Evolutionary conservation across 2,113 vertebrate species (phyloP).

Genomic region (Triplophysa rosa): DNA sequence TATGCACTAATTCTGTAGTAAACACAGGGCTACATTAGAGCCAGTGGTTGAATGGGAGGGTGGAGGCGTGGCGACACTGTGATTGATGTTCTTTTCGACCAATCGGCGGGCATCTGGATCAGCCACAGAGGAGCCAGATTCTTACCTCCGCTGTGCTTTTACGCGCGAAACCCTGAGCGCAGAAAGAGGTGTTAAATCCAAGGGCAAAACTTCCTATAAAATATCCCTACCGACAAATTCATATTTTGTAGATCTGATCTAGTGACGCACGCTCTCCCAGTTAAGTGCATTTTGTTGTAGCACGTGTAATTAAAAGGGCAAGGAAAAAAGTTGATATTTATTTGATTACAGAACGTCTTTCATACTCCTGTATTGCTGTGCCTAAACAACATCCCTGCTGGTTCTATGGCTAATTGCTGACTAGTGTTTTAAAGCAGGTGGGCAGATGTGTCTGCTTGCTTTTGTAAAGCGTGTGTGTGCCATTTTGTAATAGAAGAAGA

Average conservation of each 20-base stretch:
- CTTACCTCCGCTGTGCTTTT: constrained; percentile 56
- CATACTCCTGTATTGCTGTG: neutral
- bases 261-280: neutral
- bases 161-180: constrained; percentile 60
- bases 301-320: neutral
- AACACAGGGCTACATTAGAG: constrained; percentile 65
- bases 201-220: neutral
- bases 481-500: neutral
- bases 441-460: neutral
- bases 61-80: constrained; percentile 48
- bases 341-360: neutral
- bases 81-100: constrained; percentile 52
- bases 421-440: neutral
- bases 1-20: constrained; percentile 65
- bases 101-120: constrained; percentile 37
- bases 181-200: constrained; percentile 25
- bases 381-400: neutral
- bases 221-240: neutral
- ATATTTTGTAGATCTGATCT: neutral
- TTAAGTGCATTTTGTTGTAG: neutral
- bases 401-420: neutral
- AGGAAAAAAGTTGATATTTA: neutral
- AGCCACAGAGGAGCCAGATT: constrained; percentile 47
- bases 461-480: neutral
- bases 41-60: constrained; percentile 62